Conservation (phyloP, 2,113 vertebrate species). For the Sorex fumeus region DNA sequence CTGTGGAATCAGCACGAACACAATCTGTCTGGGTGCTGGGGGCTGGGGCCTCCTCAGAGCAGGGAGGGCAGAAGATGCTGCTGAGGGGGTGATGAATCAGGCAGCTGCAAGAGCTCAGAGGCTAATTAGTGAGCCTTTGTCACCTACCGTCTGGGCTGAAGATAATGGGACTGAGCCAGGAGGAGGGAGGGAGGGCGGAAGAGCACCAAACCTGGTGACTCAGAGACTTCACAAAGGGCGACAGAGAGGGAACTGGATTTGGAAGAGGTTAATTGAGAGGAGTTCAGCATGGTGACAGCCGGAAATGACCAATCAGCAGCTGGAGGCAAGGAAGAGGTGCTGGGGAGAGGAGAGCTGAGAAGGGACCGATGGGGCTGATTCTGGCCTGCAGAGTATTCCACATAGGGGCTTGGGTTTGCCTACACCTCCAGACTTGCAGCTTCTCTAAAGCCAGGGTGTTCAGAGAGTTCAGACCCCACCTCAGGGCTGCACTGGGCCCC, state of each 20-base stretch:
- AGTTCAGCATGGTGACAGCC: not conserved
- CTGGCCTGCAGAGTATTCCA: not conserved
- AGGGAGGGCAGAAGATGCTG: not conserved
- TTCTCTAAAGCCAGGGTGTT: no score
- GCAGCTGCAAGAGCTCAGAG: constrained; percentile 27
- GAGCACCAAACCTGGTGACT: constrained; percentile 53
- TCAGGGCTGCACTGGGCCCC: not conserved
- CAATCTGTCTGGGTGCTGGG: not conserved
- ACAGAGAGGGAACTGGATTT: constrained; percentile 52
- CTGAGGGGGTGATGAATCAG: constrained; percentile 22
- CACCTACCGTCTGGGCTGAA: constrained; percentile 66
- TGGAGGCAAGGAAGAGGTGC: not conserved
- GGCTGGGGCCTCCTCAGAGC: not conserved
- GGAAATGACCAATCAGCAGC: constrained; percentile 18
- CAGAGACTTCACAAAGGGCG: constrained; percentile 47
- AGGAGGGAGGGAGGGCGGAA: constrained; percentile 7
- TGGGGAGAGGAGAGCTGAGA: not conserved
- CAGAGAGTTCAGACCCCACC: not conserved
- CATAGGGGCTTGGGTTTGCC: not conserved
- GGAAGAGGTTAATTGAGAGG: constrained; percentile 68
- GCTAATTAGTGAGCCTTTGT: constrained; percentile 64
- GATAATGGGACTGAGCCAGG: constrained; percentile 51
- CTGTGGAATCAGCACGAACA: not conserved
- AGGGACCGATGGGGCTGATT: not conserved
- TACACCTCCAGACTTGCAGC: not conserved